Evolutionary conservation across 2,113 vertebrate species (phyloP).

Genomic region (Beaufortia kweichowensis): DNA sequence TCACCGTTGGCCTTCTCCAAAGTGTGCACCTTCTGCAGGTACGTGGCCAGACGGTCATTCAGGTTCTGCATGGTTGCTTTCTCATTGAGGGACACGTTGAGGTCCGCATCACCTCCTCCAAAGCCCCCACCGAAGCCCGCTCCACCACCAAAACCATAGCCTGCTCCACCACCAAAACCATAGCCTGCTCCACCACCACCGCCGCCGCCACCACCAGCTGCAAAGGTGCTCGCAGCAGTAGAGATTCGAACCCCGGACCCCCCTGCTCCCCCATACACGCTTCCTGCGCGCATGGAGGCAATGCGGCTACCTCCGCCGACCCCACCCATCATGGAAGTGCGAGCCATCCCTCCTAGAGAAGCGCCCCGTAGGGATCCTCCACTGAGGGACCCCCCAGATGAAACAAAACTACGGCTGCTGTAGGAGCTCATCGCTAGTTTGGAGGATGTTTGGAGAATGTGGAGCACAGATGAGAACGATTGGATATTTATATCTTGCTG

Average conservation of each 20-base stretch:
- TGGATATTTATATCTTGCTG: constrained; percentile 64
- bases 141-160: constrained; percentile 17
- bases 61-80: constrained; percentile 94
- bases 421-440: constrained; percentile 50
- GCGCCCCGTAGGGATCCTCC: not conserved
- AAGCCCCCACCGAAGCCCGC: constrained; percentile 6
- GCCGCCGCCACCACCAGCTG: constrained; percentile 29
- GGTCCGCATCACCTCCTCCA: constrained; percentile 2
- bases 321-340: not conserved
- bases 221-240: not conserved
- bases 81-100: constrained; percentile 74
- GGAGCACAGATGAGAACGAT: constrained; percentile 37
- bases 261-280: constrained; percentile 63
- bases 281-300: constrained; percentile 25
- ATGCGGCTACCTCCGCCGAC: not conserved
- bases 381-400: constrained; percentile 2
- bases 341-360: constrained; percentile 3
- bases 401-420: constrained; percentile 22
- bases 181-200: not conserved
- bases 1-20: constrained; percentile 82
- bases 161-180: constrained; percentile 20
- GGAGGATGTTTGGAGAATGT: constrained; percentile 57
- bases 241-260: constrained; percentile 61
- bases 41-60: constrained; percentile 87
- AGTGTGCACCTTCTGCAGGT: constrained; percentile 83